These are phyloP conservation scores for Corythornis vintsioides DNA, from an alignment of 2,113 vertebrate species.

Conservation along the genomic window DNA sequence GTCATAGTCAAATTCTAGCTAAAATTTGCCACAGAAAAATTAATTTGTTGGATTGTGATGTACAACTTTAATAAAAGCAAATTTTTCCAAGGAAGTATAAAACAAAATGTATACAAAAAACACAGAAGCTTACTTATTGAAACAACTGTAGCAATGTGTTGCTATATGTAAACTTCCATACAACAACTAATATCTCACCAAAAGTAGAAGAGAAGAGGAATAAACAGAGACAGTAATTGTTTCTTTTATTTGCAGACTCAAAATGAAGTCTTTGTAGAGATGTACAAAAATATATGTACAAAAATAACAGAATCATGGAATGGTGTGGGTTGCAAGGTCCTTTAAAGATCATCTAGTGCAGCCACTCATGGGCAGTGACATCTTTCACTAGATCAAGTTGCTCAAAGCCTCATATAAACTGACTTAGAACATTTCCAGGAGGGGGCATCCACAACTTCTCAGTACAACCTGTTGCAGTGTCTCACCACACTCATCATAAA, in stretches of 20 bases:
- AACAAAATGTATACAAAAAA: neutral
- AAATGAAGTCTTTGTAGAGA: neutral
- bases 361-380: fast-evolving
- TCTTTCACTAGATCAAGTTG: neutral
- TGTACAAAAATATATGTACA: neutral
- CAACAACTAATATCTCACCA: neutral
- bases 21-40: neutral
- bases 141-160: neutral
- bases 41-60: neutral
- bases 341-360: neutral
- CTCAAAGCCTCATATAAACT: neutral
- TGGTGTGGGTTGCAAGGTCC: neutral
- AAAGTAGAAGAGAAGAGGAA: neutral
- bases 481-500: neutral
- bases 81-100: neutral
- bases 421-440: neutral
- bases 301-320: neutral
- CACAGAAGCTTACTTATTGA: neutral
- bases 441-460: fast-evolving
- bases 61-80: neutral
- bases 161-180: neutral
- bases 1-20: neutral
- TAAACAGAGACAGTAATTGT: neutral
- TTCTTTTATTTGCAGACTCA: neutral
- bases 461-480: too few species aligned